These are phyloP conservation scores for Dryas iulia DNA, from an alignment of 1,140 invertebrate genomes.

Conservation along the genomic window DNA sequence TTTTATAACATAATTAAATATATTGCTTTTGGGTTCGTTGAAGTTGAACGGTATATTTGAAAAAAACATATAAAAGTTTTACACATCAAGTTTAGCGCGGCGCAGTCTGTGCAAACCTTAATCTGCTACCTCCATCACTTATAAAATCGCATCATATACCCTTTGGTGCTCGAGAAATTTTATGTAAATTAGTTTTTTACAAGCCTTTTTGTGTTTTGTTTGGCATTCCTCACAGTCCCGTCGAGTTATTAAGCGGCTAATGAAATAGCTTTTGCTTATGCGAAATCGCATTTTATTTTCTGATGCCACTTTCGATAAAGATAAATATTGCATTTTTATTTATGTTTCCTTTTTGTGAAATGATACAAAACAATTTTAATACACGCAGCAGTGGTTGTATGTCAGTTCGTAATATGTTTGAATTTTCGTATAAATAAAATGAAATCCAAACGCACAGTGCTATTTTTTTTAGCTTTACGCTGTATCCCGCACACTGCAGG, in stretches of 20 bases:
- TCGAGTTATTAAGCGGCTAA: constrained; percentile 29
- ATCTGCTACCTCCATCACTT: constrained; percentile 36
- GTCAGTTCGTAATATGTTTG: background rate
- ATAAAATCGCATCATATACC: constrained; percentile 37
- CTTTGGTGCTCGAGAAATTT: constrained; percentile 49
- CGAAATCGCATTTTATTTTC: constrained; percentile 21
- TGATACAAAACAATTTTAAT: background rate
- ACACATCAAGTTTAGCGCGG: background rate
- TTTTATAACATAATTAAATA: too few relatives aligned
- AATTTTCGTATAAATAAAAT: too few relatives aligned
- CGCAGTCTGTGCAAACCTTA: constrained; percentile 9
- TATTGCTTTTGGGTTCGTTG: too few relatives aligned
- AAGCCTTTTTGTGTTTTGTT: constrained; percentile 37
- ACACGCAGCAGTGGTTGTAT: background rate
- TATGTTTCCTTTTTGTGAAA: background rate
- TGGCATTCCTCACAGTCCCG: constrained; percentile 36
- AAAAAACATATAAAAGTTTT: background rate
- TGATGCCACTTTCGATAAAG: background rate
- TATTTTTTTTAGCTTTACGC: too few relatives aligned
- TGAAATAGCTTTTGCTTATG: constrained; percentile 26
- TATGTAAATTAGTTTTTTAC: constrained; percentile 54
- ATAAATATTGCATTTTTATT: background rate
- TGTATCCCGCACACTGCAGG: too few relatives aligned
- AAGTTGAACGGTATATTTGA: background rate
- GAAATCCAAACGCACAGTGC: too few relatives aligned